Percentiles rank a stretch among this genome's conserved stretches.
phyloP scores from a whole-genome alignment of 2,888 invertebrate species.

The Drosophila buzzatii region DNA sequence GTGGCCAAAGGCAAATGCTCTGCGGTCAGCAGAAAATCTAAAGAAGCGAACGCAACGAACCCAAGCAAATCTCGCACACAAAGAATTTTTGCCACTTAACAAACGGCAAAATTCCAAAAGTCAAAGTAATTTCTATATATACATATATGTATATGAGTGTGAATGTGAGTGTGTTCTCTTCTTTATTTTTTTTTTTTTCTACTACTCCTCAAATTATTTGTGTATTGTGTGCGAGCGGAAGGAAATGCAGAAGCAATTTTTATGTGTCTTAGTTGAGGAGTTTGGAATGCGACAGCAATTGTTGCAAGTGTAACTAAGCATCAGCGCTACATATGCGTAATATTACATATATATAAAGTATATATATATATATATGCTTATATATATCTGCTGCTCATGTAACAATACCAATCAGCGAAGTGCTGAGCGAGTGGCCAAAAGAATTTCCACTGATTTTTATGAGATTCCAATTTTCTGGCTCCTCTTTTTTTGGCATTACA shows the following conservation, averaged over 20 bases:
- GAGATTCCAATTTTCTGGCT: constrained; percentile 34
- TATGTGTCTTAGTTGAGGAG: constrained; percentile 14
- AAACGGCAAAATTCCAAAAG: constrained; percentile 62
- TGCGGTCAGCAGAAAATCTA: constrained; percentile 63
- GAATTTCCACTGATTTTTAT: constrained; percentile 54
- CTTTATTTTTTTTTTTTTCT: constrained; percentile 4
- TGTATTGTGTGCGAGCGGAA: constrained; percentile 43
- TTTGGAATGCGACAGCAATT: constrained; percentile 33
- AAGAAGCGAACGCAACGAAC: constrained; percentile 30
- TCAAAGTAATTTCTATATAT: constrained; percentile 59
- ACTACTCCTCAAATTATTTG: constrained; percentile 46
- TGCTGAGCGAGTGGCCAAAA: background rate
- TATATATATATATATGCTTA: constrained; percentile 15
- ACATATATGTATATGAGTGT: background rate
- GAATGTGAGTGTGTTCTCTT: constrained; percentile 10
- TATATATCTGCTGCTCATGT: constrained; percentile 3
- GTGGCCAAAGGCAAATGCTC: constrained; percentile 54
- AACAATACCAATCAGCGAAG: constrained; percentile 58
- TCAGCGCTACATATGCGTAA: constrained; percentile 54
- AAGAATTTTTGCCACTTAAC: constrained; percentile 60
- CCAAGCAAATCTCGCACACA: constrained; percentile 51
- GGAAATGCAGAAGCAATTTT: constrained; percentile 8
- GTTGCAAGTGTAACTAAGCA: constrained; percentile 42
- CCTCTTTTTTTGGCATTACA: constrained; percentile 36
- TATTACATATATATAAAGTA: constrained; percentile 36